phyloP scores from a whole-genome alignment of 2,888 invertebrate species.

The Geophilus truncorum region DNA sequence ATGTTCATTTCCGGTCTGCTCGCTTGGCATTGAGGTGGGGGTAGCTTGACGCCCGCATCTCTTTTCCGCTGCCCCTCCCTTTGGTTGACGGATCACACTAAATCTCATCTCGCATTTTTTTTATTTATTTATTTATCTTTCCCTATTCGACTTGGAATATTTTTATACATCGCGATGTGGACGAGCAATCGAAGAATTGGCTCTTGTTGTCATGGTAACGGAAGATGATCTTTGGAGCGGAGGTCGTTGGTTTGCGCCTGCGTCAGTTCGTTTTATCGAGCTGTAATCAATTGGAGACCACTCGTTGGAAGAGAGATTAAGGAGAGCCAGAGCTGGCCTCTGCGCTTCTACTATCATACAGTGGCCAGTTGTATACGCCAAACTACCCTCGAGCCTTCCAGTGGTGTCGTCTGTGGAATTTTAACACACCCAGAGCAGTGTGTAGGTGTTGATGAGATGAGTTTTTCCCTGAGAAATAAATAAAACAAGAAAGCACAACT shows the following conservation, averaged over 20 bases:
- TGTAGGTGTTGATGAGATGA: neutral
- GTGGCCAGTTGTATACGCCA: neutral
- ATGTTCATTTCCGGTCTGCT: constrained; percentile 14
- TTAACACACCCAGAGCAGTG: neutral
- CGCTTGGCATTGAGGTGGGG: neutral
- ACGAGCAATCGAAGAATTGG: neutral
- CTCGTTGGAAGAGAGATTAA: neutral
- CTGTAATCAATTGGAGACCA: neutral
- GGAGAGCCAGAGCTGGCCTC: neutral
- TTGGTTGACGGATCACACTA: neutral
- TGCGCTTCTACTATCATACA: neutral
- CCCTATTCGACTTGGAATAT: neutral
- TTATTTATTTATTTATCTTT: neutral
- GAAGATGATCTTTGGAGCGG: neutral
- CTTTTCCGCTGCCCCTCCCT: neutral
- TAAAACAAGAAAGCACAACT: too few relatives aligned
- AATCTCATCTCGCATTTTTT: neutral
- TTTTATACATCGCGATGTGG: neutral
- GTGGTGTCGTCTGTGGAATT: neutral
- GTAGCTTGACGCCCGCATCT: neutral
- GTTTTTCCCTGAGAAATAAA: too few relatives aligned
- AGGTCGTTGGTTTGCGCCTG: neutral
- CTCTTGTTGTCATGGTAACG: neutral
- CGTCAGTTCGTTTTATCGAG: neutral
- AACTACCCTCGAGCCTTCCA: neutral